Conservation (phyloP, 2,113 vertebrate species). For the Pica pica region DNA sequence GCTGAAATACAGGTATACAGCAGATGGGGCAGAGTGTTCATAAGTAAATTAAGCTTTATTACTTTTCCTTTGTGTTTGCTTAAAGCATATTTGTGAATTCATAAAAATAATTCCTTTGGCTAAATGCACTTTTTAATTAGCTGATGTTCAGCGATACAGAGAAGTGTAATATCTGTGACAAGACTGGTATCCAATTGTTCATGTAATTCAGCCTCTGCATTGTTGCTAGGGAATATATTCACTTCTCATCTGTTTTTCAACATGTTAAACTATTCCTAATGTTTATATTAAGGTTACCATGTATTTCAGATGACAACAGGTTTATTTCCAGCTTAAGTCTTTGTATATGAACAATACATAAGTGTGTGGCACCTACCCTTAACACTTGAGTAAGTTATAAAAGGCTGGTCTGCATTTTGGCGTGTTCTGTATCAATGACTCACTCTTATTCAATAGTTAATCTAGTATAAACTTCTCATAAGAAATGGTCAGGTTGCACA, state of each 20-base stretch:
- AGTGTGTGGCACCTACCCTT: background rate
- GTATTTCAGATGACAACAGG: background rate
- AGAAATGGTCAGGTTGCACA: background rate
- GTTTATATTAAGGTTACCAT: background rate
- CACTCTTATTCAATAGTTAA: background rate
- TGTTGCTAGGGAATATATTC: background rate
- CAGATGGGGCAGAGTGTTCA: background rate
- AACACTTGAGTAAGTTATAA: background rate
- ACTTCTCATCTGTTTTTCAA: background rate
- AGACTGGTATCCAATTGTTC: background rate
- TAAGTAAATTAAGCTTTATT: conserved; percentile 49
- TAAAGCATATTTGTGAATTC: conserved; percentile 31
- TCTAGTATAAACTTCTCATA: background rate
- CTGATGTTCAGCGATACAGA: conserved; percentile 24
- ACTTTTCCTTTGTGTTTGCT: conserved; percentile 43
- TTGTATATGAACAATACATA: background rate
- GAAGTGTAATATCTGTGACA: conserved; percentile 23
- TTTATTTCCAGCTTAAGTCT: background rate
- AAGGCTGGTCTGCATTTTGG: background rate
- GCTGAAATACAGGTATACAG: background rate
- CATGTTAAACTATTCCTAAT: background rate
- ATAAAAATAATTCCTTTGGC: conserved; percentile 42
- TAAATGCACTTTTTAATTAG: conserved; percentile 56
- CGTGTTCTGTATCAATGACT: background rate
- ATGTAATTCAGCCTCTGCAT: background rate